phyloP scores from a whole-genome alignment of 2,888 invertebrate species.

The Lasioglossum lativentre region DNA sequence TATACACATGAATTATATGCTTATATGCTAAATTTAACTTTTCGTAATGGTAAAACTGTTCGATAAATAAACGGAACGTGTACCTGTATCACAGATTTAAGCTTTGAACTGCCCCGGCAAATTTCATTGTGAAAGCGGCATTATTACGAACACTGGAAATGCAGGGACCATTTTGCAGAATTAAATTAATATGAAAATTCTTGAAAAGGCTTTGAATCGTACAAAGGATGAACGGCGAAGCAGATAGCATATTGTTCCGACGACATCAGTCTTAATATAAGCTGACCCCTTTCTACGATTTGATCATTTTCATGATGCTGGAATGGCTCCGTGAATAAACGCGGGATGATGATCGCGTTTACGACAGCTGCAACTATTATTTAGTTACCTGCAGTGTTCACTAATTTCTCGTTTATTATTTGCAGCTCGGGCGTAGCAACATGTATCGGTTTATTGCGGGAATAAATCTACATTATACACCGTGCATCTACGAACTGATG shows the following conservation, averaged over 20 bases:
- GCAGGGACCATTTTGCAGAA: neutral
- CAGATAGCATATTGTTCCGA: neutral
- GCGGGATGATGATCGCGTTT: neutral
- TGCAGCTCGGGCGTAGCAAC: neutral
- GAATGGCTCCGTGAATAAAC: neutral
- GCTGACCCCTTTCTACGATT: neutral
- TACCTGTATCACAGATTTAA: neutral
- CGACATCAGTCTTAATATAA: neutral
- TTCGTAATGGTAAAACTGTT: no score
- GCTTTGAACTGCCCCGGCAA: neutral
- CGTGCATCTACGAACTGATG: slow-evolving; percentile 45
- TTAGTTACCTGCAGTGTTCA: slow-evolving; percentile 2
- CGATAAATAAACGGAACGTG: neutral
- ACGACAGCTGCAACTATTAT: slow-evolving; percentile 19
- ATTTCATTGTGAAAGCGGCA: neutral
- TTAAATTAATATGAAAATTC: neutral
- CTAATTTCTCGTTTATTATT: slow-evolving; percentile 38
- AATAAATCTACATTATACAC: slow-evolving; percentile 53
- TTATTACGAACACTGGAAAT: neutral
- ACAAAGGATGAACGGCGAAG: neutral
- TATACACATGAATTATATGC: no score
- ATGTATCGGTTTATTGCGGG: slow-evolving; percentile 28
- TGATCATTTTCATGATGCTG: neutral
- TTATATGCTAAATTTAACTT: no score
- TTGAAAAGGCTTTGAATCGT: neutral